Evolutionary conservation across 2,113 vertebrate species (phyloP).

Genomic region (Mormoops blainvillei): DNA sequence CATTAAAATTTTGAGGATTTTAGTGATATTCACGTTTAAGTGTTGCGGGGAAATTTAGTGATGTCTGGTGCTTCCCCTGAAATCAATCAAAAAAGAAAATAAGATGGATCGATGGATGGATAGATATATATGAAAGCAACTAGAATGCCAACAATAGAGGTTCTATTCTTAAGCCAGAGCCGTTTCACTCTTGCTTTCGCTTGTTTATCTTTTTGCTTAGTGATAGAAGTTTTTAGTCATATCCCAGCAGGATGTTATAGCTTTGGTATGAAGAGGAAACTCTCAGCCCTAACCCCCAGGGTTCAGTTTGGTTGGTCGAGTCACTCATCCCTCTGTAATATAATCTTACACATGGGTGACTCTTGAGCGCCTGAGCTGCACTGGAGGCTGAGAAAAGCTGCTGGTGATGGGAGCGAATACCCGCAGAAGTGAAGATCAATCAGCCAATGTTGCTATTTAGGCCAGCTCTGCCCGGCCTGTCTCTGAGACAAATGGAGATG

Average conservation of each 20-base stretch:
- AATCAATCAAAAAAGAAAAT: not conserved
- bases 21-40: not conserved
- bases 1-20: not conserved
- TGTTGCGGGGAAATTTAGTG: not conserved
- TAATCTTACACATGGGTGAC: not conserved
- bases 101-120: not conserved
- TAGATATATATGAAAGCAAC: not conserved
- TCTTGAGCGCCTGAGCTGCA: not conserved
- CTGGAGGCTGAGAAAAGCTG: not conserved
- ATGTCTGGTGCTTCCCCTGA: not conserved
- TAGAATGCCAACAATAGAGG: not conserved
- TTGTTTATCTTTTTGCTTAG: not conserved
- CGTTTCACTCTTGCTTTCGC: not conserved
- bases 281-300: not conserved
- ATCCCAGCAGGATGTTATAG: not conserved
- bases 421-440: not conserved
- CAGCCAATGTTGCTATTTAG: not conserved
- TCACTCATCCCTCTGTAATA: not conserved
- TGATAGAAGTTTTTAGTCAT: not conserved
- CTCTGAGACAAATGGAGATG: not conserved
- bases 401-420: not conserved
- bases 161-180: not conserved
- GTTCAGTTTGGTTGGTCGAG: not conserved
- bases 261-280: not conserved
- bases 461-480: not conserved